Percentiles rank a stretch among this genome's conserved stretches.
Conservation (phyloP, 2,113 vertebrate species). For the Charina bottae region DNA sequence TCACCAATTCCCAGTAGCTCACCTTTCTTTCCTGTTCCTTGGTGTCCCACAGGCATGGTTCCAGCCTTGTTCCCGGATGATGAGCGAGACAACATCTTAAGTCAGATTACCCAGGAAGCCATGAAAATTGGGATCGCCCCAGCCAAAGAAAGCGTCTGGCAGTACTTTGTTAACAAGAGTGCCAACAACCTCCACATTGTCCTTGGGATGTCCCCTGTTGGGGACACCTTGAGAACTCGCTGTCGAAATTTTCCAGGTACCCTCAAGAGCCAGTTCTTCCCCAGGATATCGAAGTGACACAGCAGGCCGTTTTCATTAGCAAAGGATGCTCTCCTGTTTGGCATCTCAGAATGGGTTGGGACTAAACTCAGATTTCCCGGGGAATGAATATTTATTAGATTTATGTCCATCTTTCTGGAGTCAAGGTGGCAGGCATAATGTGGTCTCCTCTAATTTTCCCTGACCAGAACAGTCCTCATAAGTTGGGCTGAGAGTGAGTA, state of each 20-base stretch:
- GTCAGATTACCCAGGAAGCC: constrained; percentile 85
- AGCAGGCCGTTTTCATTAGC: background rate
- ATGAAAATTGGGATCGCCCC: constrained; percentile 75
- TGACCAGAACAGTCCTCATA: too few relatives aligned
- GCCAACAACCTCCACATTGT: constrained; percentile 92
- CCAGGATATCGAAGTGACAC: background rate
- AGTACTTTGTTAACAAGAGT: constrained; percentile 92
- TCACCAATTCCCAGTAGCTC: background rate
- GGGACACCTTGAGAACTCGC: constrained; percentile 86
- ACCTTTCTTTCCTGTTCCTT: constrained; percentile 17
- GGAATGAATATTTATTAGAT: background rate
- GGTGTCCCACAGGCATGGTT: constrained; percentile 83
- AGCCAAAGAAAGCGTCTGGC: constrained; percentile 92
- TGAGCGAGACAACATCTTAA: constrained; percentile 86
- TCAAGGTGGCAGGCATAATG: too few relatives aligned
- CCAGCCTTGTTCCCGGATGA: constrained; percentile 93
- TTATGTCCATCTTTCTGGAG: background rate
- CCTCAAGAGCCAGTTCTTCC: background rate
- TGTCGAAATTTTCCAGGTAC: constrained; percentile 97
- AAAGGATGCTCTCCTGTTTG: too few relatives aligned
- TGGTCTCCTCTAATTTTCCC: too few relatives aligned
- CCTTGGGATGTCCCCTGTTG: constrained; percentile 93
- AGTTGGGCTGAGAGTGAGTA: too few relatives aligned
- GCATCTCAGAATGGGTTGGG: too few relatives aligned
- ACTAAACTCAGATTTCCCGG: too few relatives aligned